phyloP scores from a whole-genome alignment of 2,797 vertebrate species.

The Amphiprion clarkii region DNA sequence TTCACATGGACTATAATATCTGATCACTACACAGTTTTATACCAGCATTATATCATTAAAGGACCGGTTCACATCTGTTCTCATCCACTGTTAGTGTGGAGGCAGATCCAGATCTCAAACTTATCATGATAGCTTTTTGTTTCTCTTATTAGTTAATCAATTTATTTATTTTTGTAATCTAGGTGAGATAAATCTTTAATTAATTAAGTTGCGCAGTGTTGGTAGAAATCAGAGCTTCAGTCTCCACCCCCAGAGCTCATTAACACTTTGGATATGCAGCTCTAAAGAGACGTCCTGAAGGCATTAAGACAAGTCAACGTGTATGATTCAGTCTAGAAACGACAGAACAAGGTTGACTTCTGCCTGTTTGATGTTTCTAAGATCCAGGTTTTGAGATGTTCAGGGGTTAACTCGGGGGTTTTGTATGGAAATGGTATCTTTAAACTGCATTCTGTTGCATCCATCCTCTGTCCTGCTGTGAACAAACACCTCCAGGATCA shows the following conservation, averaged over 20 bases:
- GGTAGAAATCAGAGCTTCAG: not conserved
- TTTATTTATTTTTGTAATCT: not conserved
- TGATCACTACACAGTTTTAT: too few relatives aligned
- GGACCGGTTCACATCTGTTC: not conserved
- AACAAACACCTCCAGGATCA: too few relatives aligned
- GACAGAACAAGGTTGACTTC: not conserved
- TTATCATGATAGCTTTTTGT: not conserved
- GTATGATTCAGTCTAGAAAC: not conserved
- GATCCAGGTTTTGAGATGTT: too few relatives aligned
- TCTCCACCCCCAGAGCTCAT: constrained; percentile 4
- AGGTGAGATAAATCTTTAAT: not conserved
- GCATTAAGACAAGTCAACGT: not conserved
- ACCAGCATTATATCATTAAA: not conserved
- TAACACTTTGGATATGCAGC: constrained; percentile 1
- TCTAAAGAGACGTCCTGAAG: not conserved
- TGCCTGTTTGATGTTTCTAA: not conserved
- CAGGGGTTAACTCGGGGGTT: too few relatives aligned
- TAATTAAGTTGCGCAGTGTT: not conserved
- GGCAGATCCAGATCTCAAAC: too few relatives aligned
- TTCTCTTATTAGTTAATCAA: not conserved
- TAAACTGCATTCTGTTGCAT: too few relatives aligned
- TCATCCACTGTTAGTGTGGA: not conserved
- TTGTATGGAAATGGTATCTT: too few relatives aligned
- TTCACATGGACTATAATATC: not conserved
- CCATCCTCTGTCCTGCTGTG: too few relatives aligned